phyloP scores from a whole-genome alignment of 2,888 invertebrate genomes.

The Platycnemis pennipes region DNA sequence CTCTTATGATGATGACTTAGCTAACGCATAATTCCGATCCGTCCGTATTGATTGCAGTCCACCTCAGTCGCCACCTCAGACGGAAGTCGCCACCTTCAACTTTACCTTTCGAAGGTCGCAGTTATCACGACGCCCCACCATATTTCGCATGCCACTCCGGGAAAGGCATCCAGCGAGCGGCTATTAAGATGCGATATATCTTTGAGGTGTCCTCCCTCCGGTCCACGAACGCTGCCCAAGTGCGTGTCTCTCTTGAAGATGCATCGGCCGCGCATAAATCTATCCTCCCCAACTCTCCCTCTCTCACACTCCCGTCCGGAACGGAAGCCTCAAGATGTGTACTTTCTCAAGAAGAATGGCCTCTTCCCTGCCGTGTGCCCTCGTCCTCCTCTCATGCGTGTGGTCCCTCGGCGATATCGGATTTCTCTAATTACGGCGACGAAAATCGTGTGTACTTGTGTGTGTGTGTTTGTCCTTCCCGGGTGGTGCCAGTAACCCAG shows the following conservation, averaged over 20 bases:
- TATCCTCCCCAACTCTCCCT: not conserved
- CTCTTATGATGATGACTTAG: not conserved
- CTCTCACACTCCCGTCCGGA: not conserved
- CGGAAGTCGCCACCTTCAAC: not conserved
- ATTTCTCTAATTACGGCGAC: slow-evolving; percentile 66
- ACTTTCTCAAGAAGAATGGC: slow-evolving; percentile 3
- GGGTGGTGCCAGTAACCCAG: not conserved
- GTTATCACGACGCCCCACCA: not conserved
- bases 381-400: not conserved
- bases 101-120: not conserved
- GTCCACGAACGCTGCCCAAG: not conserved
- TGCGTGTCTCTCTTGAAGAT: not conserved
- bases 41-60: not conserved
- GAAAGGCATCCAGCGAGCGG: not conserved
- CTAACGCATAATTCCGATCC: not conserved
- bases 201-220: not conserved
- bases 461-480: not conserved
- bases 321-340: not conserved
- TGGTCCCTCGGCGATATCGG: slow-evolving; percentile 36
- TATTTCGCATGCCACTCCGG: not conserved
- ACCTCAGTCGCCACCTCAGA: too few species aligned
- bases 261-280: slow-evolving; percentile 55
- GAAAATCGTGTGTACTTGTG: slow-evolving; percentile 2
- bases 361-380: not conserved
- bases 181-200: slow-evolving; percentile 40